phyloP scores from a whole-genome alignment of 2,113 vertebrate species.

The Emydocephalus ijimae region DNA sequence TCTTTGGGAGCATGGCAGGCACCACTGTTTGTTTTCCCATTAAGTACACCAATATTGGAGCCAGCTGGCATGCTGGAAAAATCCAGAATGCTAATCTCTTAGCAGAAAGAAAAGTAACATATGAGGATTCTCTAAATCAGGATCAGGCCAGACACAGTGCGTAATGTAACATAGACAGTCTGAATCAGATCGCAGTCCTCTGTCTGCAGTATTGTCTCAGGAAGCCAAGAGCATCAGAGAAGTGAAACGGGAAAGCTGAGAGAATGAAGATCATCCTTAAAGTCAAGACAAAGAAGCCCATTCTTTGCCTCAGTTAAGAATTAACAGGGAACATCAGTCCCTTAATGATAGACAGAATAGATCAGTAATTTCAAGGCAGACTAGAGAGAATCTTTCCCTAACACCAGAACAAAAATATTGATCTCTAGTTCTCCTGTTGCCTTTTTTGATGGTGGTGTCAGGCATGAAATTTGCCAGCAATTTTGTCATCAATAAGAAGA shows the following conservation, averaged over 20 bases:
- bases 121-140: not conserved
- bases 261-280: not conserved
- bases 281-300: not conserved
- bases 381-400: not conserved
- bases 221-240: not conserved
- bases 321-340: not conserved
- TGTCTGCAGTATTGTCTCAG: not conserved
- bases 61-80: not conserved
- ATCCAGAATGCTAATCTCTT: conserved; percentile 9
- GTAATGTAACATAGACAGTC: not conserved
- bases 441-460: not conserved
- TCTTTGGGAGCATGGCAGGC: not conserved
- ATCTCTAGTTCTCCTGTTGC: not conserved
- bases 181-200: not conserved
- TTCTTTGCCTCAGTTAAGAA: not conserved
- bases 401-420: not conserved
- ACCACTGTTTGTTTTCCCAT: conserved; percentile 4
- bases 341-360: not conserved
- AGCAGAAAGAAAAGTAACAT: not conserved
- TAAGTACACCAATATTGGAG: not conserved
- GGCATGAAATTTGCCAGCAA: not conserved
- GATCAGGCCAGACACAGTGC: not conserved
- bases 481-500: not conserved
- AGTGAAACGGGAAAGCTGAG: not conserved
- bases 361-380: not conserved